Conservation (phyloP, 2,797 vertebrate genomes). For the Phylloscopus collybita region DNA sequence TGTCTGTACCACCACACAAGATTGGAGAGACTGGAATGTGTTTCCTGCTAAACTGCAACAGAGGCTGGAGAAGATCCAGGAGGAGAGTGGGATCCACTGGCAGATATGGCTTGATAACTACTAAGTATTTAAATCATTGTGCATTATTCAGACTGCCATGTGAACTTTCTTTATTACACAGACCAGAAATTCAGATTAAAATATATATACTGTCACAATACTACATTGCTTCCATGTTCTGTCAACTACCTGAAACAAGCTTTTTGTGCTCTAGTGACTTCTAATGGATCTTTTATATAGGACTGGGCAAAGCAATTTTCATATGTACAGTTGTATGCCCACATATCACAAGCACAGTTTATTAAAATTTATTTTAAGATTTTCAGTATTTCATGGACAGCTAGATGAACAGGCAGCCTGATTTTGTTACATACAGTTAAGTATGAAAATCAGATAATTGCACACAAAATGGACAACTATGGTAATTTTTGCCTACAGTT, state of each 20-base stretch:
- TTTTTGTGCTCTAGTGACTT: not conserved
- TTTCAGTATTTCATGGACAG: not conserved
- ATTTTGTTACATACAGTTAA: not conserved
- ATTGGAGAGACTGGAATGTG: not conserved
- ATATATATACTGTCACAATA: not conserved
- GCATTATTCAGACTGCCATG: not conserved
- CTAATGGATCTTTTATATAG: not conserved
- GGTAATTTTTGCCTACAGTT: not conserved
- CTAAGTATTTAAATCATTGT: not conserved
- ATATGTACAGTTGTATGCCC: not conserved
- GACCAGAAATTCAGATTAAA: not conserved
- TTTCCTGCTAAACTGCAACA: not conserved
- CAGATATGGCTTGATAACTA: not conserved
- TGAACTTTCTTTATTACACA: not conserved
- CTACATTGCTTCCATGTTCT: not conserved
- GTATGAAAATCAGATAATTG: conserved; percentile 3
- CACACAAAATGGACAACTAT: not conserved
- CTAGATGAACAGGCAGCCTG: not conserved
- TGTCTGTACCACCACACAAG: not conserved
- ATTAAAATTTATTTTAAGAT: not conserved
- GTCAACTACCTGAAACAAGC: not conserved
- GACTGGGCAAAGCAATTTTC: not conserved
- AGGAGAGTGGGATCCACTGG: not conserved
- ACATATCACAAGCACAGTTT: not conserved
- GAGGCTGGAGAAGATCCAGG: not conserved